Base-by-base conservation (phyloP, 2,888 invertebrate species). In the Dolomedes plantarius region DNA sequence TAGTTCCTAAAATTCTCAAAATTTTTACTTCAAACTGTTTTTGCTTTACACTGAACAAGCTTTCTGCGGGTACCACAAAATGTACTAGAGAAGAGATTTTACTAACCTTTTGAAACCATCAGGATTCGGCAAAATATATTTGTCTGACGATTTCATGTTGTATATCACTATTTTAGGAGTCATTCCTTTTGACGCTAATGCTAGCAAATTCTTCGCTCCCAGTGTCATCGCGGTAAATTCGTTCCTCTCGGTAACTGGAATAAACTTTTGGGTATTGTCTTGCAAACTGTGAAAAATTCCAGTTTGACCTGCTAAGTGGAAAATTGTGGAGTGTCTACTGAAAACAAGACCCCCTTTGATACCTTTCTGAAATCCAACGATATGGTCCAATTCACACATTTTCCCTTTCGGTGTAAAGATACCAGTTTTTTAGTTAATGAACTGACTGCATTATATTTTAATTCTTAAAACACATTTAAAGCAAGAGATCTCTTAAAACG, bases 291-390 rank as follows among this genome's bases (percentile, higher is more conserved):
- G 64, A n/a, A 73, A 69, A 16, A 79, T 36, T 19, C 74, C 71
- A 5, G 36, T 32, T 36, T 46, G 74, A 0, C 86, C 79, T 9
- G 79, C 13, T 0, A 79, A 2, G 11, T 71, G 79, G n/a, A 74
- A 74, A 9, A 86, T n/a, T 0, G 68, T 73, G n/a, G 73, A 28
- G 7, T 31, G 13, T 3, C 29, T 56, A 29, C 11, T 28, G 16
- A 86, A 79, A 0, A 28, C 41, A 6, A 86, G 11, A 19, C 74
- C 64, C 0, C 39, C 56, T 19, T 29, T 79, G 16, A 86, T 64
- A 16, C 50, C 0, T 3, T 36, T 41, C 2, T 79, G 62, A 29
- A 69, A 79, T 5, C 86, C 86, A 11, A 64, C 46, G 5, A 86
- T 11, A 13, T 64, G 7, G 0, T 56, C 1, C 5, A 86, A 32